These are phyloP conservation scores for Amniataba percoides DNA, from an alignment of 2,797 vertebrate species.

Conservation along the genomic window DNA sequence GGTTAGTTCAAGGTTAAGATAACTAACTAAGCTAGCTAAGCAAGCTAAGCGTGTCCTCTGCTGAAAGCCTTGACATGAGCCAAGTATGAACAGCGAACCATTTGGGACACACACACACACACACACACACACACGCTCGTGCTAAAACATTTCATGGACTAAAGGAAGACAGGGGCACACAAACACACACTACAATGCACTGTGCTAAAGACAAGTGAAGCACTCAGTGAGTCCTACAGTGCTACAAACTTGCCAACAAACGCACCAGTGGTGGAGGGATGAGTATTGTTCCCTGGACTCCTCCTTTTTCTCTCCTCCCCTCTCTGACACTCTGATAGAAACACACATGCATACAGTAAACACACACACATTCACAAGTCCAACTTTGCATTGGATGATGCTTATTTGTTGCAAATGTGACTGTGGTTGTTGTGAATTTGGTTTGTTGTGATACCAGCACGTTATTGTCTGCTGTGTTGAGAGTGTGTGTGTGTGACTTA, in stretches of 20 bases:
- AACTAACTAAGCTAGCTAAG: too few species aligned
- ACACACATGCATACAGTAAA: constrained; percentile 65
- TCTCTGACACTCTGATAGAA: constrained; percentile 79
- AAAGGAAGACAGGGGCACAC: neutral
- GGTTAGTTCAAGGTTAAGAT: constrained; percentile 28
- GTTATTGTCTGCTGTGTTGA: neutral
- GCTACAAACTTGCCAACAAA: constrained; percentile 55
- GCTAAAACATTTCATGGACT: neutral
- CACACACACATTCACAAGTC: constrained; percentile 33
- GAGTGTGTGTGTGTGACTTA: constrained; percentile 65
- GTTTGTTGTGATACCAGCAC: neutral
- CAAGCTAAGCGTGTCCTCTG: constrained; percentile 3
- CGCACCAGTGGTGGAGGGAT: constrained; percentile 76
- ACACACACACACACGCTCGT: neutral
- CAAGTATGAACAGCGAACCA: neutral
- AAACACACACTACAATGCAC: constrained; percentile 5
- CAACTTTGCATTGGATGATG: constrained; percentile 13
- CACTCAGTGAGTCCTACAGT: constrained; percentile 27
- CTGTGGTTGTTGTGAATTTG: neutral
- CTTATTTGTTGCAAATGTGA: constrained; percentile 11
- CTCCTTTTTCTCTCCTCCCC: constrained; percentile 74
- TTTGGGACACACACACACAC: neutral
- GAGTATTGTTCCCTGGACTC: constrained; percentile 75
- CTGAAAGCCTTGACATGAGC: neutral
- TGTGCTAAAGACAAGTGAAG: constrained; percentile 7